Conservation (phyloP, 2,113 vertebrate species). For the Seriola rivoliana region DNA sequence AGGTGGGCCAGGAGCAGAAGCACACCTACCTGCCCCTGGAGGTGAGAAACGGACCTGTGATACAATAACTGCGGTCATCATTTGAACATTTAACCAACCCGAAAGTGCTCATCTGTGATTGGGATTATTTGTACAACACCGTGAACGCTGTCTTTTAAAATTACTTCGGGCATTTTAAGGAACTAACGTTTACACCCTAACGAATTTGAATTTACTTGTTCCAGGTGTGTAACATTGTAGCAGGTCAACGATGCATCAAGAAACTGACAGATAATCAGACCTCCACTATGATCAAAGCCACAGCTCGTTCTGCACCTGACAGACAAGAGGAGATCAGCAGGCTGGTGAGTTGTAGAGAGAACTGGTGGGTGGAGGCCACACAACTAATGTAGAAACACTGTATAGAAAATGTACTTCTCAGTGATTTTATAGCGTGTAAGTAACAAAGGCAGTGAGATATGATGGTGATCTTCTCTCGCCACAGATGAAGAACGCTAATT, state of each 20-base stretch:
- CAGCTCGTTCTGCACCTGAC: conserved; percentile 96
- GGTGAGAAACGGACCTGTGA: conserved; percentile 85
- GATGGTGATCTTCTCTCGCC: conserved; percentile 3
- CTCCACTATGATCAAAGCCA: conserved; percentile 99
- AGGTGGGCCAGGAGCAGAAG: conserved; percentile 99
- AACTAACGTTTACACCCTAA: neutral
- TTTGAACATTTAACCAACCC: neutral
- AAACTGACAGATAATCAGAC: conserved; percentile 99
- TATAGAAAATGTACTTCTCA: neutral
- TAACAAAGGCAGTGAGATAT: neutral
- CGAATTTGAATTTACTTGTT: conserved; percentile 16
- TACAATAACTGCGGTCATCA: neutral
- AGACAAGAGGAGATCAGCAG: conserved; percentile 98
- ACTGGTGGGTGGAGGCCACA: neutral
- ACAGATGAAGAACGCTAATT: conserved; percentile 99
- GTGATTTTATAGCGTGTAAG: neutral
- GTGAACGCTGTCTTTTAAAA: neutral
- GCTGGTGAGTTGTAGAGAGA: conserved; percentile 88
- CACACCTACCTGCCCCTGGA: conserved; percentile 99
- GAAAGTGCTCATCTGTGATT: neutral
- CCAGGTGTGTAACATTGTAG: conserved; percentile 98
- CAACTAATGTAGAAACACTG: neutral
- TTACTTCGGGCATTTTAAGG: neutral
- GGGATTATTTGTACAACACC: neutral
- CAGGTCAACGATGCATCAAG: conserved; percentile 98